Conservation (phyloP, 2,797 vertebrate species). For the Dermochelys coriacea region DNA sequence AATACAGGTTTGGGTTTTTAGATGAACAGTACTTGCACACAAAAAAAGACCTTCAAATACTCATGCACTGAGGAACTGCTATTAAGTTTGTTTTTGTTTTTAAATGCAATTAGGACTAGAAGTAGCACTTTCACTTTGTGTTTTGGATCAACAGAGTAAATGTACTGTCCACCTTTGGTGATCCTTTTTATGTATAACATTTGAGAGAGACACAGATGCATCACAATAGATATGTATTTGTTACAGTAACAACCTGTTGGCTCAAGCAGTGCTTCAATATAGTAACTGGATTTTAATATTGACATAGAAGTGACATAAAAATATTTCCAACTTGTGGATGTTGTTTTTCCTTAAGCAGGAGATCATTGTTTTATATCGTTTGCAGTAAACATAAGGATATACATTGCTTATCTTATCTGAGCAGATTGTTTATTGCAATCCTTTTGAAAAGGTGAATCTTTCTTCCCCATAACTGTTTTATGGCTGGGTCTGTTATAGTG, state of each 20-base stretch:
- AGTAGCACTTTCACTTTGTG: constrained; percentile 84
- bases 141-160: constrained; percentile 77
- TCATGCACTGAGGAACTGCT: constrained; percentile 86
- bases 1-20: constrained; percentile 77
- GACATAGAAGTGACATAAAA: constrained; percentile 67
- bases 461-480: constrained; percentile 62
- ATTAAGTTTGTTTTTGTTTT: constrained; percentile 73
- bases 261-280: constrained; percentile 78
- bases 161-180: constrained; percentile 67
- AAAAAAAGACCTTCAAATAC: constrained; percentile 77
- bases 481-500: constrained; percentile 57
- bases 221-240: constrained; percentile 64
- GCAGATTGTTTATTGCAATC: constrained; percentile 53
- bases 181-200: constrained; percentile 69
- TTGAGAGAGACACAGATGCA: constrained; percentile 67
- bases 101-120: constrained; percentile 79
- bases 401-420: constrained; percentile 53
- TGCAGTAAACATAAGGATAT: constrained; percentile 61
- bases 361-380: constrained; percentile 67
- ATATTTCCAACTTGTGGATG: constrained; percentile 65
- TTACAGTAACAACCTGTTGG: constrained; percentile 69
- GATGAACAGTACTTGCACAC: constrained; percentile 82
- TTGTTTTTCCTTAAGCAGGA: constrained; percentile 72
- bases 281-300: constrained; percentile 75
- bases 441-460: constrained; percentile 62